Percentiles rank a stretch among this genome's conserved stretches.
These are phyloP conservation scores for Eutolmus rufibarbis DNA, from an alignment of 2,888 invertebrate genomes.

Conservation along the genomic window DNA sequence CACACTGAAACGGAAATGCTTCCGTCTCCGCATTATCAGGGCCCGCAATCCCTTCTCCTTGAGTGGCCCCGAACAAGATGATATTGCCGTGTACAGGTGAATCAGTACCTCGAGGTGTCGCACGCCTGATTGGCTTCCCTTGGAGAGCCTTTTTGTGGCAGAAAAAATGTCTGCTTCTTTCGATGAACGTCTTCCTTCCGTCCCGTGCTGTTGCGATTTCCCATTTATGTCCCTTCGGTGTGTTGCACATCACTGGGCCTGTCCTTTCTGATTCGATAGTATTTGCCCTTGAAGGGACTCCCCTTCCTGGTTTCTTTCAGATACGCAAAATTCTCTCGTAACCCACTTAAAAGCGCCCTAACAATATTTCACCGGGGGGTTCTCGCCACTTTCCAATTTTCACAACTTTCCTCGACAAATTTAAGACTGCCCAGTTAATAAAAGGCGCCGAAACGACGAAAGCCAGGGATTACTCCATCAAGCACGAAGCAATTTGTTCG, in stretches of 20 bases:
- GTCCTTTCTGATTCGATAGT: not conserved
- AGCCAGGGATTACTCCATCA: not conserved
- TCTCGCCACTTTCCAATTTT: not conserved
- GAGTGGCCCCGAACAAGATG: not conserved
- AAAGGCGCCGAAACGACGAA: not conserved
- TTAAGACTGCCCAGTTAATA: conserved; percentile 2
- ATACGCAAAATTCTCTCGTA: not conserved
- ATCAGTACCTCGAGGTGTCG: conserved; percentile 2
- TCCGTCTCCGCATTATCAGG: not conserved
- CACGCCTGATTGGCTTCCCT: conserved; percentile 18
- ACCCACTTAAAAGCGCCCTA: not conserved
- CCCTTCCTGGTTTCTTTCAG: not conserved
- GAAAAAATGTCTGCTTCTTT: not conserved
- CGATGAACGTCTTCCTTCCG: not conserved
- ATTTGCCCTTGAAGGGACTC: not conserved
- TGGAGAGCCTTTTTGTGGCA: not conserved
- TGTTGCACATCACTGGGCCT: not conserved
- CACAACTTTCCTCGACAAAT: not conserved
- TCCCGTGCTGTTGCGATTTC: not conserved
- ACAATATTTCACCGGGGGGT: not conserved
- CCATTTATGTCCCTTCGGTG: not conserved
- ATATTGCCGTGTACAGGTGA: conserved; percentile 13
- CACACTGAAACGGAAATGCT: conserved; percentile 9
- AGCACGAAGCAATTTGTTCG: conserved; percentile 1
- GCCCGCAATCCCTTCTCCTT: not conserved